phyloP scores from a whole-genome alignment of 2,888 invertebrate genomes.

The Antheraea yamamai region DNA sequence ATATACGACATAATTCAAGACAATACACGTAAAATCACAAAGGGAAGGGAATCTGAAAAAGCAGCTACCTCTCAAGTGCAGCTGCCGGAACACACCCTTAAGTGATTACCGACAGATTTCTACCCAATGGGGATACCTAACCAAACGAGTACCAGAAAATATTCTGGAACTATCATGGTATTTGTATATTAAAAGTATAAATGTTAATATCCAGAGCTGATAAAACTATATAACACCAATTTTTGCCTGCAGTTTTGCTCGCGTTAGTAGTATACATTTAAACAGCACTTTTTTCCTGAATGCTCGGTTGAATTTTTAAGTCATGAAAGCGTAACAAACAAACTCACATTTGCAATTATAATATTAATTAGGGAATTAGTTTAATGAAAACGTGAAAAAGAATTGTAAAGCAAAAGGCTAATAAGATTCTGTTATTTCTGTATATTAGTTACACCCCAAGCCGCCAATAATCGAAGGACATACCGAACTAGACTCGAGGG shows the following conservation, averaged over 20 bases:
- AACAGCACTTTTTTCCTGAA: too few species aligned
- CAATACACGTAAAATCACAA: too few species aligned
- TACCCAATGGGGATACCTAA: background rate
- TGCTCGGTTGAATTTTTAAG: too few species aligned
- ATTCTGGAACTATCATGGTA: background rate
- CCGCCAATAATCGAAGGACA: slow-evolving; percentile 65
- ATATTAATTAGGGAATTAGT: background rate
- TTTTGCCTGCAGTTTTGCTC: too few species aligned
- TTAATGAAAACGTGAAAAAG: background rate
- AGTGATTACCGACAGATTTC: background rate
- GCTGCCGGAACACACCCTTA: background rate
- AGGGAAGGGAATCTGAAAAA: too few species aligned
- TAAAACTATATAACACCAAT: too few species aligned
- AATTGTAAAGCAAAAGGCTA: background rate
- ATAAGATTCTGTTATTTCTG: background rate
- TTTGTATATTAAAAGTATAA: background rate
- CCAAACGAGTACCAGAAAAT: background rate
- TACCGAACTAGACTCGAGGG: slow-evolving; percentile 64
- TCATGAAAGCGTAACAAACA: too few species aligned
- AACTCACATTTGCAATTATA: too few species aligned
- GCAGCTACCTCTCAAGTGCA: background rate
- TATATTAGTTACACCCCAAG: slow-evolving; percentile 29
- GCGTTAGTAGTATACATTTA: too few species aligned
- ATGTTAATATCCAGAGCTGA: background rate
- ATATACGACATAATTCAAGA: too few species aligned